Base-by-base conservation (phyloP, 2,113 vertebrate genomes). In the Trematomus loennbergii region DNA sequence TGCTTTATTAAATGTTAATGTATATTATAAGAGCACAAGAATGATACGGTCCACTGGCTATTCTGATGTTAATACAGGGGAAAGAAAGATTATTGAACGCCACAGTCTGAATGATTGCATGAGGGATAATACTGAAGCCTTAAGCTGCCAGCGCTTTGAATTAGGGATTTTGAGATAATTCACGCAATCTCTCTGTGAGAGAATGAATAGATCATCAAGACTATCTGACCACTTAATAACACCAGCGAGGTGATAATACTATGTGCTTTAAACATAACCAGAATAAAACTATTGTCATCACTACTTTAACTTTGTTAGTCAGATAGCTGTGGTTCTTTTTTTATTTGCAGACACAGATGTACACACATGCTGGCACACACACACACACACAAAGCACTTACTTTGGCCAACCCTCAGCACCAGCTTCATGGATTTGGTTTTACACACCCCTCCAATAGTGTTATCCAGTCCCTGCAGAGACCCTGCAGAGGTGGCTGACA, bases 401-500 rank as follows among this genome's bases (percentile, higher is more conserved):
- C 98, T 97, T 95, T 99, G 98, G 94, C 97, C 97, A 89, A 99
- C 97, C 95, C 98, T 97, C 95, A 99, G 96, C 91, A 98, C 95
- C 93, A 99, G 96, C 96, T 97, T 99, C 98, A 99, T 99, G 95
- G 97, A 97, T 96, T 96, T 97, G 95, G 95, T 96, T 93, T 95
- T 95, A 88, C 97, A 99, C 86, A 96, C 97, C 79, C 98, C 97
- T 93, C 97, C 97, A 86, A 96, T 96, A 88, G 96, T 95, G 93
- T 98, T 99, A 93, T 98, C 96, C 96, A 99, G 93, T 91, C 97
- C 97, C 92, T 96, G 97, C 90, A 96, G 93, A 85, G 96, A 95
- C 90, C 97, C 97, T 94, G 98, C 97, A 79, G 98, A 99, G 85
- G 97, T 98, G 92, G 98, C 97, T 99, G 88, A 62, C 15, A 64